Conservation (phyloP, 2,888 invertebrate species). For the Scaptomyza cyrtandrae region DNA sequence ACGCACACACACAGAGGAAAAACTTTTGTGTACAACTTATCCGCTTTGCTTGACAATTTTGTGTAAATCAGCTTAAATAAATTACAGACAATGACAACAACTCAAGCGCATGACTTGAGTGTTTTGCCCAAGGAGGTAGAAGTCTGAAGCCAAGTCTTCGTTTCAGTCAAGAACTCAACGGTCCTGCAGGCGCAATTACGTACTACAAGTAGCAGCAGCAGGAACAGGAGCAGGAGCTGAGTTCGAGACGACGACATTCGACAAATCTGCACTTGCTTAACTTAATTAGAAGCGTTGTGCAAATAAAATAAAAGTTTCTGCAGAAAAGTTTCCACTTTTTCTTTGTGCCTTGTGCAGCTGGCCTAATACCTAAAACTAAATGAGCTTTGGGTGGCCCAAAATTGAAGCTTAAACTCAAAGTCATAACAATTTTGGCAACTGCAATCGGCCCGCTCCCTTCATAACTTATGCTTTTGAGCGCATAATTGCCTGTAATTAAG, state of each 20-base stretch:
- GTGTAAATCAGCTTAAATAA: constrained; percentile 76
- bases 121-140: constrained; percentile 12
- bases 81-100: constrained; percentile 61
- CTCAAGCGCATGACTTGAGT: constrained; percentile 25
- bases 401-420: constrained; percentile 59
- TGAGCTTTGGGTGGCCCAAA: constrained; percentile 29
- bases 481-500: constrained; percentile 80
- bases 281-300: constrained; percentile 67
- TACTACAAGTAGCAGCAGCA: constrained; percentile 11
- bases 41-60: constrained; percentile 73
- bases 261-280: constrained; percentile 76
- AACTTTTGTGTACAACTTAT: constrained; percentile 71
- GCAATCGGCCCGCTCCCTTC: constrained; percentile 18
- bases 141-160: constrained; percentile 3
- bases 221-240: not conserved
- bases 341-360: constrained; percentile 1
- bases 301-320: constrained; percentile 75
- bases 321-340: constrained; percentile 52
- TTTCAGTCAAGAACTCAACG: constrained; percentile 16
- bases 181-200: constrained; percentile 35
- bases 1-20: constrained; percentile 30
- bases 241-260: constrained; percentile 42
- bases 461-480: constrained; percentile 78
- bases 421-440: constrained; percentile 70
- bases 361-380: constrained; percentile 19